These are phyloP conservation scores for Anolis apletophallus DNA, from an alignment of 2,797 vertebrate genomes.

Conservation along the genomic window DNA sequence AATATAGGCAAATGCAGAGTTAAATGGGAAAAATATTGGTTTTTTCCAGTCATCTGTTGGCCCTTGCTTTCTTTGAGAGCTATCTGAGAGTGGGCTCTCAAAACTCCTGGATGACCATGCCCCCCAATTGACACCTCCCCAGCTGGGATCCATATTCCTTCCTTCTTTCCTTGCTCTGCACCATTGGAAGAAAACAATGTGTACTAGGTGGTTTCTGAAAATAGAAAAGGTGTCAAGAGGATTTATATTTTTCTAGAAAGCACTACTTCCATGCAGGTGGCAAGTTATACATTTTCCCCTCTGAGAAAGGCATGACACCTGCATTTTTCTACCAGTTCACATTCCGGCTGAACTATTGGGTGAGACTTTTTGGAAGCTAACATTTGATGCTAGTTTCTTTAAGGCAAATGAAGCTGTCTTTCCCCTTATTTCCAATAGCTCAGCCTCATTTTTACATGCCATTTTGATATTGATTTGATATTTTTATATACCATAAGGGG, in stretches of 20 bases:
- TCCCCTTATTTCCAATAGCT: conserved; percentile 35
- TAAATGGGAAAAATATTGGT: too few species aligned
- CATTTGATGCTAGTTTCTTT: not conserved
- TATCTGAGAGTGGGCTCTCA: too few species aligned
- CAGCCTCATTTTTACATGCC: conserved; percentile 49
- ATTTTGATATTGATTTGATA: conserved; percentile 50
- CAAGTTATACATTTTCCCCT: accelerated
- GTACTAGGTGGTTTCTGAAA: conserved; percentile 32
- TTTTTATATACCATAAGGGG: conserved; percentile 54
- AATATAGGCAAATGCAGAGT: too few species aligned
- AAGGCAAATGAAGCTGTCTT: not conserved
- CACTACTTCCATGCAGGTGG: conserved; percentile 33
- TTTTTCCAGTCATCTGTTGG: not conserved
- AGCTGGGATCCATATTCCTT: not conserved
- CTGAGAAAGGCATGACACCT: conserved; percentile 27
- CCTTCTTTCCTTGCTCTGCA: not conserved
- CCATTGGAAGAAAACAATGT: not conserved
- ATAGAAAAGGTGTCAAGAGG: conserved; percentile 29
- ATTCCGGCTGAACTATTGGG: not conserved
- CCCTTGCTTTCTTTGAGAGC: not conserved
- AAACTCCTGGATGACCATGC: not conserved
- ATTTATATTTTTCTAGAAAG: not conserved
- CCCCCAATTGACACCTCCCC: not conserved
- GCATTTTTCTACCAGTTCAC: not conserved
- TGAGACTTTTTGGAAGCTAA: not conserved